Conservation (phyloP, 2,797 vertebrate species). For the Esox masquinongy region DNA sequence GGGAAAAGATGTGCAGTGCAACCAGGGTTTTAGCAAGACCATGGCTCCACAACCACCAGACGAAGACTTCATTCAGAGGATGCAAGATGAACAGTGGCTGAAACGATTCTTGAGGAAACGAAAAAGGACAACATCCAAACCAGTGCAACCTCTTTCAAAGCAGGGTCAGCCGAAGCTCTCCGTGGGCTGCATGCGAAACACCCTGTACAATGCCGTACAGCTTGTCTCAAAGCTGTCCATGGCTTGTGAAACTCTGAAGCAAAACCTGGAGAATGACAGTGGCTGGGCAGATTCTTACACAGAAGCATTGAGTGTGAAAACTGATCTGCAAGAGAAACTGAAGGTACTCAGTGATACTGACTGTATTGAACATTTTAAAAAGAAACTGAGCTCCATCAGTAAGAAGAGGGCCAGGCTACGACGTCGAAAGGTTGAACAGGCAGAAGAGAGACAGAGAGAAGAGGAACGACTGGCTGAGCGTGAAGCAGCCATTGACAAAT, state of each 20-base stretch:
- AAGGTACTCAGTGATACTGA: constrained; percentile 53
- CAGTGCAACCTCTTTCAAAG: neutral
- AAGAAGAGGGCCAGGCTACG: constrained; percentile 73
- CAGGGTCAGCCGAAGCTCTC: neutral
- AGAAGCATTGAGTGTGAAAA: constrained; percentile 47
- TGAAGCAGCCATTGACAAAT: constrained; percentile 83
- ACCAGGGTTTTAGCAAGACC: neutral
- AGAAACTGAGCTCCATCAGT: constrained; percentile 58
- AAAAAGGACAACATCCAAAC: neutral
- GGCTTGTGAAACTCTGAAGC: constrained; percentile 65
- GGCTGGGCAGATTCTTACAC: constrained; percentile 65
- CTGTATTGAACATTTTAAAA: constrained; percentile 53
- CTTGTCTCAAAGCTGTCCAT: constrained; percentile 62
- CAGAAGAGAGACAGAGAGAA: constrained; percentile 64
- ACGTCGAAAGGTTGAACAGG: constrained; percentile 57
- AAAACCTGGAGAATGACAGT: constrained; percentile 56
- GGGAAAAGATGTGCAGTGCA: neutral
- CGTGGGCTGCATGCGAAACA: constrained; percentile 32
- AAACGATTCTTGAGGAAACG: constrained; percentile 47
- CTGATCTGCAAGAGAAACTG: constrained; percentile 55
- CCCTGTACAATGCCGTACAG: constrained; percentile 57
- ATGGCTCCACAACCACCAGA: constrained; percentile 13
- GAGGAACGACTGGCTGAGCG: constrained; percentile 66
- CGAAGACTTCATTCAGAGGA: constrained; percentile 40
- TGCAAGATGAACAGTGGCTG: constrained; percentile 67